A percentile compares a stretch with the other conserved stretches of the same genome.
Evolutionary conservation across 2,113 vertebrate genomes (phyloP).

Genomic region (Mionectes macconnelli): DNA sequence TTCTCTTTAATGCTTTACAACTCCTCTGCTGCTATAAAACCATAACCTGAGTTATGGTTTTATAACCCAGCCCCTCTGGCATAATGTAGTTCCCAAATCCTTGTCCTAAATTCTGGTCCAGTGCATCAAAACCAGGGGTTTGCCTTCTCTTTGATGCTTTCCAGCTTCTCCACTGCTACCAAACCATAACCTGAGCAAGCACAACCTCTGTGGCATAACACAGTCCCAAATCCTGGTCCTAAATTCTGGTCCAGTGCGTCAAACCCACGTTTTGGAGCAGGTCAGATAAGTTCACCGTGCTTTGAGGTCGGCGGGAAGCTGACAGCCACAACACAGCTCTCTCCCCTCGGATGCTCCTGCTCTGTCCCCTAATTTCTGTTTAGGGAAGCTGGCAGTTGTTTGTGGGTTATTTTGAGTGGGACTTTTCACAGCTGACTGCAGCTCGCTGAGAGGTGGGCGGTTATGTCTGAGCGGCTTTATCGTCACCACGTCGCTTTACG

Average conservation of each 20-base stretch:
- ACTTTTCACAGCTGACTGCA: slow-evolving; percentile 19
- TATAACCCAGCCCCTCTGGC: not conserved
- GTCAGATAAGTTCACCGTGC: rapidly evolving
- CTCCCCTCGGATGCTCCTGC: not conserved
- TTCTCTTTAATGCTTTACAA: not conserved
- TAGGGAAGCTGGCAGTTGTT: not conserved
- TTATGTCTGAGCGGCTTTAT: slow-evolving; percentile 25
- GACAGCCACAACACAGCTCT: rapidly evolving
- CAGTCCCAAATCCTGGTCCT: not conserved
- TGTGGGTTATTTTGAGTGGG: slow-evolving; percentile 22
- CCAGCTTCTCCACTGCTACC: not conserved
- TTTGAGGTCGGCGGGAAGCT: not conserved
- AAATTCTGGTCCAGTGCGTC: not conserved
- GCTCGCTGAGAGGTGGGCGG: slow-evolving; percentile 4
- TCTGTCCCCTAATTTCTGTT: not conserved
- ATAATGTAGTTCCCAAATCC: not conserved
- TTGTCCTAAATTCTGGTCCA: not conserved
- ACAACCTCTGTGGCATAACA: not conserved
- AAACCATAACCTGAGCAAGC: rapidly evolving
- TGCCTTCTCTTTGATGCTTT: not conserved
- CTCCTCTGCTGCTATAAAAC: not conserved
- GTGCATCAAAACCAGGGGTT: not conserved
- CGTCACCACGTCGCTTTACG: not conserved
- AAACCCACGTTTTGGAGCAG: not conserved
- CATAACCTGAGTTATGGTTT: rapidly evolving